These are phyloP conservation scores for Hololepta plana DNA, from an alignment of 2,888 invertebrate genomes.

Conservation along the genomic window DNA sequence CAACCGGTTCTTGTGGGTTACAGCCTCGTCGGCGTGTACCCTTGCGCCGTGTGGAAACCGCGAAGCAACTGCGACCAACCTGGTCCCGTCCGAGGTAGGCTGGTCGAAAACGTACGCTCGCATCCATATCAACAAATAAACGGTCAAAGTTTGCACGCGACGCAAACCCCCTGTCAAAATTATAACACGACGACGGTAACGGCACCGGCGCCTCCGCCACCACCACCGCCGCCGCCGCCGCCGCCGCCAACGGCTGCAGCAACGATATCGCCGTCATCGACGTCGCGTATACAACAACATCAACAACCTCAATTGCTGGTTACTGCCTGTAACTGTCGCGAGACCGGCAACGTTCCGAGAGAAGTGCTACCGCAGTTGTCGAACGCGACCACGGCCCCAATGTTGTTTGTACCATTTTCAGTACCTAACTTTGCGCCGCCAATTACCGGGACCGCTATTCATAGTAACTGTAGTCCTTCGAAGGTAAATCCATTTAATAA, in stretches of 20 bases:
- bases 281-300: constrained; percentile 12
- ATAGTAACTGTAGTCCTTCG: constrained; percentile 25
- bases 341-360: constrained; percentile 12
- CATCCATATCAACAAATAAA: constrained; percentile 1
- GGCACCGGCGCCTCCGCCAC: constrained; percentile 10
- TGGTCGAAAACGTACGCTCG: neutral
- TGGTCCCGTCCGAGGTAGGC: neutral
- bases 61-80: too few species aligned
- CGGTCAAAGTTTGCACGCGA: constrained; percentile 4
- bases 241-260: constrained; percentile 11
- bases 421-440: constrained; percentile 28
- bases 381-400: constrained; percentile 20
- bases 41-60: constrained; percentile 33
- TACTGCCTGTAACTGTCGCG: constrained; percentile 21
- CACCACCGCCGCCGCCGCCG: constrained; percentile 10
- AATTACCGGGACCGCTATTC: constrained; percentile 22
- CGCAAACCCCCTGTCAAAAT: too few species aligned
- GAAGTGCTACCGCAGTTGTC: constrained; percentile 12
- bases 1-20: constrained; percentile 30
- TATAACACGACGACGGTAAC: too few species aligned
- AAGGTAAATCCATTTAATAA: constrained; percentile 21
- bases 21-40: constrained; percentile 36
- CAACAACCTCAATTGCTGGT: constrained; percentile 18
- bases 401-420: constrained; percentile 31
- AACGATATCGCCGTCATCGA: constrained; percentile 12